Evolutionary conservation across 2,888 invertebrate genomes (phyloP).

Genomic region (Adelognathus sp.): DNA sequence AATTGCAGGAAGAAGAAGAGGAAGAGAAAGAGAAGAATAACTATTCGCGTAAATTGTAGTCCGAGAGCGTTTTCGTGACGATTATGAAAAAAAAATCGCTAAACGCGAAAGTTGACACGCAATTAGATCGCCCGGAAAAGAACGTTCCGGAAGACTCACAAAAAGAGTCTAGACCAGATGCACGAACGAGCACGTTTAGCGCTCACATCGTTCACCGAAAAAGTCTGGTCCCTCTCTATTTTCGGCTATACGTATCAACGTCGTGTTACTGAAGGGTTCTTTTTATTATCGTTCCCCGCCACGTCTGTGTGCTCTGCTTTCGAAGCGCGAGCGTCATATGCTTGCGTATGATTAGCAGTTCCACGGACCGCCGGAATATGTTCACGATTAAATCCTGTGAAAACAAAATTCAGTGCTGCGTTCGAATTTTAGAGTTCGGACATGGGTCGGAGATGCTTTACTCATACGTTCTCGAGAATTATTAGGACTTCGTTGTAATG

Average conservation of each 20-base stretch:
- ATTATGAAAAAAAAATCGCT: conserved; percentile 17
- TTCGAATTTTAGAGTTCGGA: too few relatives aligned
- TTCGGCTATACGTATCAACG: background rate
- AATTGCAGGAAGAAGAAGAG: background rate
- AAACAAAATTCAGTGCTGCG: too few relatives aligned
- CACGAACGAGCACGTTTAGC: background rate
- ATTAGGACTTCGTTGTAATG: too few relatives aligned
- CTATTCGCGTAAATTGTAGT: background rate
- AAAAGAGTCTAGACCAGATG: background rate
- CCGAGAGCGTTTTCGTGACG: background rate
- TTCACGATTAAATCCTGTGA: background rate
- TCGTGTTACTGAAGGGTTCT: background rate
- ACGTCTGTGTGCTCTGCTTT: background rate
- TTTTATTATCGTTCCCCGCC: background rate
- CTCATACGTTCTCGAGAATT: too few relatives aligned
- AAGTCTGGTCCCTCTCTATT: background rate
- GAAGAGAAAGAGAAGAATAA: background rate
- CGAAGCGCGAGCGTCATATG: background rate
- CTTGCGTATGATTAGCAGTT: conserved; percentile 18
- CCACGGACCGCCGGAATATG: background rate
- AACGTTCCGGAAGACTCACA: background rate
- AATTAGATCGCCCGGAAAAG: conserved; percentile 10
- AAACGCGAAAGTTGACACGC: background rate
- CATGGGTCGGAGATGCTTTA: too few relatives aligned
- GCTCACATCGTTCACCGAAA: background rate